Base-by-base conservation (phyloP, 2,797 vertebrate genomes). In the Podarcis lilfordi region DNA sequence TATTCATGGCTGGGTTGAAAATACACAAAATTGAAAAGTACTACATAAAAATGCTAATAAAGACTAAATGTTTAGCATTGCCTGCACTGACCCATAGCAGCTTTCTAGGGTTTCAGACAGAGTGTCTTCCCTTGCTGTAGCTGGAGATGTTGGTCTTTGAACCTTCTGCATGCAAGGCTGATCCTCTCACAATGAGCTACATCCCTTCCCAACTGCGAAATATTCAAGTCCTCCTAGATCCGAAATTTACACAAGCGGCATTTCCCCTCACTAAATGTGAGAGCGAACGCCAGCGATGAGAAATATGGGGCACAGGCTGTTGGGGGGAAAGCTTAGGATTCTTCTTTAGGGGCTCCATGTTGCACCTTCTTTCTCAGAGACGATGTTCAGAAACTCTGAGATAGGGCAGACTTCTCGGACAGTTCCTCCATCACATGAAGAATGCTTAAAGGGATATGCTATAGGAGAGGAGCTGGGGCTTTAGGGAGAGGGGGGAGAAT, bases 1-100 rank as follows among this genome's bases (percentile, higher is more conserved):
- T 94, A 95, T 97, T 96, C 96, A 95, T 95, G 96, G 96, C 97
- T 96, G 95, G 86, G 85, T 90, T 96, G 90, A 37, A 97, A 97
- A 92, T 95, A 92, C 96, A 96, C 95, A 97, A 94, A 98, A 97
- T 98, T 98, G 59, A 89, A 86, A 98, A 95, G 95, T 97, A 97
- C 98, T 97, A 97, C 97, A 97, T 96, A 96, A 61, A 90, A 94
- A 95, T 94, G 90, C 96, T 96, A 96, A 95, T 64, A 87, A 93
- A 95, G 83, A 25, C 64, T 95, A 91, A 96, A 96, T 96, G 93
- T 95, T 94, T 97, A 96, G 92, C 43, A 43, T 43, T 8, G 43
- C 7, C 43, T 43, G 43, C 43, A 61, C 19, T 61, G 59, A 61
- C 59, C 21, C 17, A 23, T 19, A 61, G 59, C 17, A 61, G 59